Evolutionary conservation across 2,888 invertebrate species (phyloP), one percentile per base, ranked within the genome.

Genomic region (Drosophila algonquin): DNA sequence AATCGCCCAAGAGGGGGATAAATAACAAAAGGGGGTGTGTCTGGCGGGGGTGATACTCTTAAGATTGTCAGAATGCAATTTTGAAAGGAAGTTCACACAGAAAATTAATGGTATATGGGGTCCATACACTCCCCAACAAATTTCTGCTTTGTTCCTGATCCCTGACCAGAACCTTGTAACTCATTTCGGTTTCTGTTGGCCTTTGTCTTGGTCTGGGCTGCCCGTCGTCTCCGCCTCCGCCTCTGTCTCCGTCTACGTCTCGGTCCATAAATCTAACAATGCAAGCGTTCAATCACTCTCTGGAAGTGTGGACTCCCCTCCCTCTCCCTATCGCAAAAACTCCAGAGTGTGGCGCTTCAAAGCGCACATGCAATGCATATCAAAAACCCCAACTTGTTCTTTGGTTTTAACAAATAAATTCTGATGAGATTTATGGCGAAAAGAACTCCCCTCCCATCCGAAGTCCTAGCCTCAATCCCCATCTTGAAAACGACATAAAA

Each of bases 341-440:
- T 44, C 57, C 45, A 67, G 54, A 40, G 40, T 63, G 55, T 77
- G 73, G 83, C 79, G 80, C 76, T 60, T 30, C 53, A 46, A 46
- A 56, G 51, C 12, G 21, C 54, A 73, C 81, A 87, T 80, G 87
- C 73, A 77, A 50, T 76, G 87, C 89, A 87, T 88, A 88, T 70
- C 69, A 86, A 86, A 78, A 40, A 7, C 14, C 40, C 40, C 14
- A 64, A 58, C 70, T 73, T 72, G 73, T 60, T 73, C 72, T 70
- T 75, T 75, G 80, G 84, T 80, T 69, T 76, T 72, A 77, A 75
- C 77, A 85, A 79, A 89, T 87, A 88, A 89, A 81, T 85, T 85
- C 72, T 76, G 79, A 68, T 52, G 74, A 81, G 84, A 84, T 84
- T 84, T 89, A 84, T 89, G 77, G 76, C 76, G 59, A 69, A 77